Evolutionary conservation across 2,113 vertebrate genomes (phyloP), one percentile per base, ranked within the genome.

Genomic region (Dasyornis broadbenti): DNA sequence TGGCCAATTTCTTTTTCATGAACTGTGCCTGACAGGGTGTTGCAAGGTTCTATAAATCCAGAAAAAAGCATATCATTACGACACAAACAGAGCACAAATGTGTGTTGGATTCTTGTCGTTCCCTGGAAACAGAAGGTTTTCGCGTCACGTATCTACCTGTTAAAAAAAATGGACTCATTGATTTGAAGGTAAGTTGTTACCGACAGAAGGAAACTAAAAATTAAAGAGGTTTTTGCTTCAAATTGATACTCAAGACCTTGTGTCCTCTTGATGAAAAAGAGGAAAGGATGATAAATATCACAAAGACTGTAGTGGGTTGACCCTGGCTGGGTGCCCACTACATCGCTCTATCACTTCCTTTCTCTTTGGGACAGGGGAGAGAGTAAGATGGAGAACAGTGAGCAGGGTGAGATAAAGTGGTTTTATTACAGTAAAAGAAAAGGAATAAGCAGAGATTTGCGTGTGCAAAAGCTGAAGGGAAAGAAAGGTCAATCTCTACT

Each of bases 21-120:
- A 40, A 20, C 78, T 92, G 47, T 96, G 14, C 52, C 31, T 57
- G 10, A 69, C 97, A 99, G 99, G 99, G 99, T n/a, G 99, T 99
- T 79, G 98, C 98, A 77, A 98, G 99, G 91, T 99, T 99, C 96
- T 99, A 99, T 85, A 98, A 98, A 85, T 96, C 98, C 88, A 98
- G 98, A 65, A 99, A 99, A 90, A 98, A 98, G 47, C 99, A 99
- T 33, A 95, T 99, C 77, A 98, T 99, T 92, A 99, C 99, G 60
- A 99, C 99, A 0, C 99, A 99, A 96, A 99, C 99, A 1, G 99
- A 99, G 87, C 99, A 99, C 90, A 99, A 99, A 72, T 99, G 99
- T 33, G 99, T 99, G 21, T 92, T 99, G 97, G 99, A 99, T 96
- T 99, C 99, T 2, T 99, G 99, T 82, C 99, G 99, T 17, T 97